phyloP scores from a whole-genome alignment of 2,797 vertebrate species.

The Microctenopoma lineatum region DNA sequence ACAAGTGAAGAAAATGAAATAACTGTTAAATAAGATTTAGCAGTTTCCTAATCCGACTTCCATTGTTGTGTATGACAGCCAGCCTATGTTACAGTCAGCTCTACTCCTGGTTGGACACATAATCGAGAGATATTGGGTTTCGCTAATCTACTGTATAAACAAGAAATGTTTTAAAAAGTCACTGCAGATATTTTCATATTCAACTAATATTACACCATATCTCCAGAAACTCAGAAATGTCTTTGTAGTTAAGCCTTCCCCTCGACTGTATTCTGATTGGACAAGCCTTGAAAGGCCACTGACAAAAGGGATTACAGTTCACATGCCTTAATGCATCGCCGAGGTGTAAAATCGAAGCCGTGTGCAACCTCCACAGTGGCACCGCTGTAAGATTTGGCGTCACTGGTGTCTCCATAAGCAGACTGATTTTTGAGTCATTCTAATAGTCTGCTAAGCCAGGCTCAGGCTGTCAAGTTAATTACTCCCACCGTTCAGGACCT shows the following conservation, averaged over 20 bases:
- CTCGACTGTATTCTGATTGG: background rate
- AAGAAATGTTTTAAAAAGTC: background rate
- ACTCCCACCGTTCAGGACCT: background rate
- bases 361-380: background rate
- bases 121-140: background rate
- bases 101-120: background rate
- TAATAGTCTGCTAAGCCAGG: background rate
- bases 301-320: background rate
- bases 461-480: background rate
- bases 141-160: background rate
- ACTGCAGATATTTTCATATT: background rate
- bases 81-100: background rate
- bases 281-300: background rate
- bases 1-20: background rate
- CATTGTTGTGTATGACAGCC: no score
- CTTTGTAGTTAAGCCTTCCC: conserved; percentile 2
- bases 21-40: background rate
- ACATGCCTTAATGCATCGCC: background rate
- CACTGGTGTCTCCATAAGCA: conserved; percentile 4
- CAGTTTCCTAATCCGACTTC: background rate
- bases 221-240: background rate
- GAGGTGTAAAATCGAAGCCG: background rate
- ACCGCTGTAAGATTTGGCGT: background rate
- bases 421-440: conserved; percentile 5
- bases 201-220: background rate